Conservation (phyloP, 2,113 vertebrate species). For the Phocoena sinus region DNA sequence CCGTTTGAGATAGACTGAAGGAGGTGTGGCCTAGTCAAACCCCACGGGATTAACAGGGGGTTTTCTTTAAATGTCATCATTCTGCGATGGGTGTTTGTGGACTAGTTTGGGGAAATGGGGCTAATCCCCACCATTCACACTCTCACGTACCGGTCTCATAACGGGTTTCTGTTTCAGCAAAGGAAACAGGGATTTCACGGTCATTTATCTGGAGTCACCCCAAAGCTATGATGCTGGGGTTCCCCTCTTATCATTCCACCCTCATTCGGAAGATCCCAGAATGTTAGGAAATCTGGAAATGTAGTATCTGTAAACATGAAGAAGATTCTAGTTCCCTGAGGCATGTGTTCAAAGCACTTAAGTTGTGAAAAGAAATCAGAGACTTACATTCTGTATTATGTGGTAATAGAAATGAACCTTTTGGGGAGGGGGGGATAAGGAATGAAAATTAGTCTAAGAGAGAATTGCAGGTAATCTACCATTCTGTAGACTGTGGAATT, state of each 20-base stretch:
- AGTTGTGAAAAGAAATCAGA: background rate
- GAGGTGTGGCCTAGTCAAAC: background rate
- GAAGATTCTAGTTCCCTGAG: background rate
- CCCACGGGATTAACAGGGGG: background rate
- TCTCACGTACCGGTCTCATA: background rate
- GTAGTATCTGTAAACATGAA: background rate
- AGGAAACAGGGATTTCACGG: background rate
- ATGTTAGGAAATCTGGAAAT: background rate
- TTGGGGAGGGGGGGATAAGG: background rate
- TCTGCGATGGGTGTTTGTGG: background rate
- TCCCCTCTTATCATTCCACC: background rate
- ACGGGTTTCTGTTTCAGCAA: background rate
- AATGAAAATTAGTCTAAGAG: background rate
- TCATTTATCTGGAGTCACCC: background rate
- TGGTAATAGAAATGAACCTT: background rate
- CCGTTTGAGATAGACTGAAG: fast-evolving
- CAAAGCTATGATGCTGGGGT: background rate
- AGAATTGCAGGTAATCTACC: background rate
- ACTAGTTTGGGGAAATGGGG: fast-evolving
- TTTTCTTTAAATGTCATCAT: fast-evolving
- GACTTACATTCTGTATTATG: background rate
- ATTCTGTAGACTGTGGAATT: fast-evolving
- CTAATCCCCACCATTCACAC: background rate
- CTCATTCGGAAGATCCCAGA: background rate
- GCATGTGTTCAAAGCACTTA: background rate